These are phyloP conservation scores for Polymixis flavicincta DNA, from an alignment of 2,888 invertebrate genomes.

Conservation along the genomic window DNA sequence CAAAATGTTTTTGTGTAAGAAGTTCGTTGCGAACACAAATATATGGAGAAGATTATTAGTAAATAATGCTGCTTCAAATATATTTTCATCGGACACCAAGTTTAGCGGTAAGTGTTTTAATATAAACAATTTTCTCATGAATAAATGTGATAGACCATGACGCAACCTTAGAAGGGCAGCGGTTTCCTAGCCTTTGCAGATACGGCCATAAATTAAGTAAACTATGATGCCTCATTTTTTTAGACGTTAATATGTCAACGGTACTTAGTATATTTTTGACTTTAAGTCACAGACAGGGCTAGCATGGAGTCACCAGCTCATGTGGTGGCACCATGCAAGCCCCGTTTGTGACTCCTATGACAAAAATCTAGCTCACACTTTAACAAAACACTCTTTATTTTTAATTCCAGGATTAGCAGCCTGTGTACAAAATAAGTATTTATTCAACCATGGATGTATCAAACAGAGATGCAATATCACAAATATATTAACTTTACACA, in stretches of 20 bases:
- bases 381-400: neutral
- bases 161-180: no score
- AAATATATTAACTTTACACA: conserved; percentile 54
- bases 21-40: conserved; percentile 22
- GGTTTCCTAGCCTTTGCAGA: no score
- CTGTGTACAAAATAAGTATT: conserved; percentile 27
- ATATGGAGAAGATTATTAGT: conserved; percentile 43
- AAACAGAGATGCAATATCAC: neutral
- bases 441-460: conserved; percentile 12
- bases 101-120: conserved; percentile 58
- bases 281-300: no score
- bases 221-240: no score
- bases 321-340: no score
- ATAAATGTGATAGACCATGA: neutral
- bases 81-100: conserved; percentile 4
- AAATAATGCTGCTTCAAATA: conserved; percentile 34
- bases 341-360: no score
- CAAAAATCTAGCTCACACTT: neutral
- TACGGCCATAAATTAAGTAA: no score
- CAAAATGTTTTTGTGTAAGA: conserved; percentile 60
- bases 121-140: neutral
- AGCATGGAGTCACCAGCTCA: no score
- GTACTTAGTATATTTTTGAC: no score
- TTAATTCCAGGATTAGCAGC: conserved; percentile 48
- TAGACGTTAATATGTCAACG: no score